Evolutionary conservation across 2,113 vertebrate genomes (phyloP).

Genomic region (Gasterosteus nipponicus): DNA sequence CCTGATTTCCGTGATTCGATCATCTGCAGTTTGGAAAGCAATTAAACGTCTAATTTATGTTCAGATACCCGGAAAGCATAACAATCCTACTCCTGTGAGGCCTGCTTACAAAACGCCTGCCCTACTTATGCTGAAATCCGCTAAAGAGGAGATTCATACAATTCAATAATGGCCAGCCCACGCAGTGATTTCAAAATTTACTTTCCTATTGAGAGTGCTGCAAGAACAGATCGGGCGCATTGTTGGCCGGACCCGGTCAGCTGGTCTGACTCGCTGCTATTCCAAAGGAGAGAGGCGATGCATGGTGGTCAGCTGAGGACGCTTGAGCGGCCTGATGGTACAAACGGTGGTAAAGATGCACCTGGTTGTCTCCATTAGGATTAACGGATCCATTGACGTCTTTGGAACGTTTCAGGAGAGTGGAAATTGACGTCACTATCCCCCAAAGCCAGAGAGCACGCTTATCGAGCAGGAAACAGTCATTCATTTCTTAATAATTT

Average conservation of each 20-base stretch:
- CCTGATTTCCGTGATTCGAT: slow-evolving; percentile 47
- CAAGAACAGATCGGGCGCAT: slow-evolving; percentile 43
- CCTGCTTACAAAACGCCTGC: slow-evolving; percentile 35
- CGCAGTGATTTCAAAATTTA: slow-evolving; percentile 47
- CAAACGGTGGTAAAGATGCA: neutral
- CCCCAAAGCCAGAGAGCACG: neutral
- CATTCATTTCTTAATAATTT: too few species aligned
- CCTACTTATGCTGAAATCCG: slow-evolving; percentile 52
- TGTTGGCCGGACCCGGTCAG: slow-evolving; percentile 28
- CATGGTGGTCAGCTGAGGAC: slow-evolving; percentile 16
- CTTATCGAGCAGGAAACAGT: too few species aligned
- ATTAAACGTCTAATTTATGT: slow-evolving; percentile 44
- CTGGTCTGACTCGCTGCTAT: slow-evolving; percentile 46
- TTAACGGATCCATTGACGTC: neutral
- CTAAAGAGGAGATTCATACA: slow-evolving; percentile 57
- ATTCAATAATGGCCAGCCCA: slow-evolving; percentile 53
- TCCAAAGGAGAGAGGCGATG: slow-evolving; percentile 50
- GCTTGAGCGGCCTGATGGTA: neutral
- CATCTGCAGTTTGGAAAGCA: slow-evolving; percentile 45
- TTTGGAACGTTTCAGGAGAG: neutral
- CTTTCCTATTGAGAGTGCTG: slow-evolving; percentile 51
- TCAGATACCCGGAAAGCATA: slow-evolving; percentile 43
- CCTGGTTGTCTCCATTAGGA: neutral
- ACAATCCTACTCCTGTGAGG: slow-evolving; percentile 41
- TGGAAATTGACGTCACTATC: neutral